Conservation (phyloP, 2,113 vertebrate species). For the Sminthopsis crassicaudata region DNA sequence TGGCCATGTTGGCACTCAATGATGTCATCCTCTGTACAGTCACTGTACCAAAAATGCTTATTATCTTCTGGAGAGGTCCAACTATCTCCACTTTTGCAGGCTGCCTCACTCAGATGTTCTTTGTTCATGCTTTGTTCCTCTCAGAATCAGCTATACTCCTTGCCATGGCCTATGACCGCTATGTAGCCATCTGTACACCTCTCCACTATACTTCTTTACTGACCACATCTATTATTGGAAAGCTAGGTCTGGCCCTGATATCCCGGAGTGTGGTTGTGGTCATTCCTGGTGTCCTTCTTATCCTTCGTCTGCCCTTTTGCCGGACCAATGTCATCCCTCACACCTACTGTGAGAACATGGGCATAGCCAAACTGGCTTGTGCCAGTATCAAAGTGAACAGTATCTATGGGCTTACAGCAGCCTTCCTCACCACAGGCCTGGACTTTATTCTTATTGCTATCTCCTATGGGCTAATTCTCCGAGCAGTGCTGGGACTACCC, state of each 20-base stretch:
- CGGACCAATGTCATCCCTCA: slow-evolving; percentile 44
- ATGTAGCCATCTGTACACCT: slow-evolving; percentile 68
- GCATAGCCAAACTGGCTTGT: slow-evolving; percentile 70
- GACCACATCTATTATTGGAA: slow-evolving; percentile 59
- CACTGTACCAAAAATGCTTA: slow-evolving; percentile 63
- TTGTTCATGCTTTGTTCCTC: slow-evolving; percentile 67
- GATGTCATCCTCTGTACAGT: slow-evolving; percentile 67
- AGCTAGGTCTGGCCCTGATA: slow-evolving; percentile 51
- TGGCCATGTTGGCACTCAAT: slow-evolving; percentile 65
- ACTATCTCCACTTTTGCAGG: slow-evolving; percentile 11
- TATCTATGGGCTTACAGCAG: slow-evolving; percentile 65
- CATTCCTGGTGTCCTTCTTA: slow-evolving; percentile 59
- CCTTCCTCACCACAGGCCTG: slow-evolving; percentile 67
- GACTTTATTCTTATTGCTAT: slow-evolving; percentile 66
- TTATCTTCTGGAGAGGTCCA: slow-evolving; percentile 61
- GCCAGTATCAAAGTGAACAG: slow-evolving; percentile 54
- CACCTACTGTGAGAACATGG: slow-evolving; percentile 76
- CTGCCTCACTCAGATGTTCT: slow-evolving; percentile 73
- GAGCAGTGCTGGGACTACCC: slow-evolving; percentile 58
- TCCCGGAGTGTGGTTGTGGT: slow-evolving; percentile 62
- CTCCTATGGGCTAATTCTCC: slow-evolving; percentile 70
- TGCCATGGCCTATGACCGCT: slow-evolving; percentile 75
- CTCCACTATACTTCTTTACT: slow-evolving; percentile 64
- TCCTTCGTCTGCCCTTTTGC: slow-evolving; percentile 62
- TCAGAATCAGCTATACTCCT: slow-evolving; percentile 71